Evolutionary conservation across 2,888 invertebrate species (phyloP), one percentile per base, ranked within the genome.

Genomic region (Quadroppia sp.): DNA sequence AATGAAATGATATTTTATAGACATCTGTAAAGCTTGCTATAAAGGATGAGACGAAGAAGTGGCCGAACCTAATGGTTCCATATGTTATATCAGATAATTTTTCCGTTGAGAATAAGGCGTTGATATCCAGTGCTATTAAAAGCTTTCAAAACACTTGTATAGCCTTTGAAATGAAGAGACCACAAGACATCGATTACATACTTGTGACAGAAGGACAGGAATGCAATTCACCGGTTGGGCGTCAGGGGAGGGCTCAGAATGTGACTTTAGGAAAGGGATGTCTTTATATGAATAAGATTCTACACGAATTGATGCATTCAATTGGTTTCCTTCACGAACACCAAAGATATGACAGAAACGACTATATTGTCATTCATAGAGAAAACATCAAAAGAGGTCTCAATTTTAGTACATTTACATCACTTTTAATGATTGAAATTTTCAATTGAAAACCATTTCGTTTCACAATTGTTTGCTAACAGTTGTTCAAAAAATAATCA

Each of bases 291-390:
- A 70, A 59, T 9, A 72, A 71, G 2, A 71, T 76, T 0, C 7
- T 72, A 15, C 76, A 76, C 45, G 73, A 76, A 25, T 20, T 76
- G 3, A 30, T 45, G 13, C 76, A 76, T 45, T 45, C 73, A 2
- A 42, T 76, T 15, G 76, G 76, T 20, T 75, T 76, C 20, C 11
- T 15, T 1, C 76, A 76, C 50, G 72, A 74, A 56, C 76, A 76
- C 11, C 45, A 42, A 1, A 30, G 76, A 23, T 61, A 69, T 1
- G 76, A 76, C 17, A 61, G 76, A 56, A 71, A 76, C 71, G 50
- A 64, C 4, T 72, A 76, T 23, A n/a, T 76, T 6, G 70, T 17
- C n/a, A 76, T 76, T 36, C 50, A 74, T 7, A 69, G 71, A n/a
- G 67, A 69, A 40, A 69, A 69, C n/a, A 69, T 69, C 9, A 48